phyloP scores from a whole-genome alignment of 1,140 invertebrate genomes.

The silkworm (Bombyx mori) region ASM3026992v2 NC_085124.1:9557501-9558000 shows the following conservation, averaged over 20 bases:
- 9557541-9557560: slow-evolving; percentile 17
- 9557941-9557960: slow-evolving; percentile 14
- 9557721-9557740: slow-evolving; percentile 44
- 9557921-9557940: slow-evolving; percentile 17
- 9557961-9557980: slow-evolving; percentile 18
- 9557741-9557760: slow-evolving; percentile 16
- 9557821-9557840: slow-evolving; percentile 33
- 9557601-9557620: slow-evolving; percentile 48
- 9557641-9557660: slow-evolving; percentile 63
- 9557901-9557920: slow-evolving; percentile 45
- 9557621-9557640: slow-evolving; percentile 59
- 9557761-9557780: slow-evolving; percentile 14
- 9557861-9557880: slow-evolving; percentile 58
- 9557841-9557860: slow-evolving; percentile 58
- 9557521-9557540: slow-evolving; percentile 13
- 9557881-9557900: slow-evolving; percentile 25
- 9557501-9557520: slow-evolving; percentile 16
- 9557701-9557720: slow-evolving; percentile 43
- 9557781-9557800: slow-evolving; percentile 13
- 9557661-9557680: slow-evolving; percentile 56
- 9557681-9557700: slow-evolving; percentile 42
- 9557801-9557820: slow-evolving; percentile 9
- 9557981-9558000: slow-evolving; percentile 14
- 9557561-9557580: slow-evolving; percentile 20
- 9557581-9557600: slow-evolving; percentile 31